Evolutionary conservation across 2,888 invertebrate species (phyloP).

Genomic region (Glaucopsyche alexis): DNA sequence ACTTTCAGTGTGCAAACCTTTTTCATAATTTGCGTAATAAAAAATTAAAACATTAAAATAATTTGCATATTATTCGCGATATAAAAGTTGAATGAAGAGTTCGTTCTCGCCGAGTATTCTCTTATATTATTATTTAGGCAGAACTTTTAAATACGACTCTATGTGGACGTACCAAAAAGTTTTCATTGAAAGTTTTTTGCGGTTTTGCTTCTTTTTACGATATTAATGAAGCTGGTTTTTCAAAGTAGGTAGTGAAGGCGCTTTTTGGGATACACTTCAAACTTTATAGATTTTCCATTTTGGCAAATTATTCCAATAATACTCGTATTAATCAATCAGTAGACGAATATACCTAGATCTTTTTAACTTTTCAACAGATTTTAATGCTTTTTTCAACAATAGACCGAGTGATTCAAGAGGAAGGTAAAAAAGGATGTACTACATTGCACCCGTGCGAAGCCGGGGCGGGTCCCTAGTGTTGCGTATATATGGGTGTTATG

Average conservation of each 20-base stretch:
- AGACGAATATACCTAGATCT: too few relatives aligned
- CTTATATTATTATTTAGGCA: slow-evolving; percentile 22
- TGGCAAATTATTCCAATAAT: background rate
- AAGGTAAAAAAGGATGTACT: too few relatives aligned
- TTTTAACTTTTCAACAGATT: too few relatives aligned
- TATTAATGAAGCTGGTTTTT: slow-evolving; percentile 21
- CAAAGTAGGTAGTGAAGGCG: background rate
- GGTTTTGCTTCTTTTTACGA: slow-evolving; percentile 8
- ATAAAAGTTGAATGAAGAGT: slow-evolving; percentile 4
- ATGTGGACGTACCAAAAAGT: slow-evolving; percentile 21
- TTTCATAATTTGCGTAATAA: slow-evolving; percentile 11
- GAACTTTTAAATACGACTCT: slow-evolving; percentile 22
- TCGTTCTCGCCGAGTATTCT: background rate
- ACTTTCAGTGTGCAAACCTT: background rate
- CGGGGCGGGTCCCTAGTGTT: too few relatives aligned
- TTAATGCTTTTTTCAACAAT: too few relatives aligned
- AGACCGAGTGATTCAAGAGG: too few relatives aligned
- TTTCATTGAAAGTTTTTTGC: slow-evolving; percentile 13
- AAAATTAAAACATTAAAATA: slow-evolving; percentile 17
- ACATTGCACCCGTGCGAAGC: too few relatives aligned
- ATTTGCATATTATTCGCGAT: slow-evolving; percentile 3
- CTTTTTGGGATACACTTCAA: background rate
- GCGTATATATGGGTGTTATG: background rate
- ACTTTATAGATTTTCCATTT: background rate
- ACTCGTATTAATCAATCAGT: too few relatives aligned